Percentiles rank a stretch among this genome's conserved stretches.
These are phyloP conservation scores for Siniperca scherzeri DNA, from an alignment of 2,797 vertebrate species.

Conservation along the genomic window DNA sequence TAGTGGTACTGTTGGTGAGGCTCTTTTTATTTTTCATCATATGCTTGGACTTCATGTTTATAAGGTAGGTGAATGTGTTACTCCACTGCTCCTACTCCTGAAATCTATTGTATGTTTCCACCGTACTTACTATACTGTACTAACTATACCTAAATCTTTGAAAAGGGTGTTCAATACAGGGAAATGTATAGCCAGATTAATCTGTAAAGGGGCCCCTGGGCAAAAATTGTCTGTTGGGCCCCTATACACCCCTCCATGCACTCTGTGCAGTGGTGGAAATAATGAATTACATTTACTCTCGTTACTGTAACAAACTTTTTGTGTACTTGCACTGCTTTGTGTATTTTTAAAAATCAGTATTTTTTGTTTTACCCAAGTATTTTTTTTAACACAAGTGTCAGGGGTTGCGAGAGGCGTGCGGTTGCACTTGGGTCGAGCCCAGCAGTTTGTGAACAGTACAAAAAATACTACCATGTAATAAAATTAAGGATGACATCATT, in stretches of 20 bases:
- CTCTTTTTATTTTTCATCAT: neutral
- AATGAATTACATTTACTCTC: neutral
- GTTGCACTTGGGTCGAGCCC: too few relatives aligned
- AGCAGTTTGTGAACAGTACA: too few relatives aligned
- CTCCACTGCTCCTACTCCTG: neutral
- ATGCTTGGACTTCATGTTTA: neutral
- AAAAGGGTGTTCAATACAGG: neutral
- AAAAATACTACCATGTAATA: neutral
- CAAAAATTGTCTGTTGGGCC: neutral
- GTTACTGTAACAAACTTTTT: neutral
- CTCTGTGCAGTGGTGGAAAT: neutral
- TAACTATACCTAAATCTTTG: neutral
- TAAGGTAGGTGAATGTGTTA: neutral
- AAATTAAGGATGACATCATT: neutral
- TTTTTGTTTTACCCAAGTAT: neutral
- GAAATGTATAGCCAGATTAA: neutral
- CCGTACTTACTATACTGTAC: neutral
- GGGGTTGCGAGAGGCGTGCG: too few relatives aligned
- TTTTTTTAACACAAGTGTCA: too few relatives aligned
- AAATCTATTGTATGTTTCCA: neutral
- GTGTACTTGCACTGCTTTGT: neutral
- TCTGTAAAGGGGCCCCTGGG: neutral
- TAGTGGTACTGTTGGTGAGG: neutral
- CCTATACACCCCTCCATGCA: neutral
- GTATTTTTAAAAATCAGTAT: neutral